phyloP scores from a whole-genome alignment of 2,113 vertebrate species.

The Urocynchramus pylzowi region DNA sequence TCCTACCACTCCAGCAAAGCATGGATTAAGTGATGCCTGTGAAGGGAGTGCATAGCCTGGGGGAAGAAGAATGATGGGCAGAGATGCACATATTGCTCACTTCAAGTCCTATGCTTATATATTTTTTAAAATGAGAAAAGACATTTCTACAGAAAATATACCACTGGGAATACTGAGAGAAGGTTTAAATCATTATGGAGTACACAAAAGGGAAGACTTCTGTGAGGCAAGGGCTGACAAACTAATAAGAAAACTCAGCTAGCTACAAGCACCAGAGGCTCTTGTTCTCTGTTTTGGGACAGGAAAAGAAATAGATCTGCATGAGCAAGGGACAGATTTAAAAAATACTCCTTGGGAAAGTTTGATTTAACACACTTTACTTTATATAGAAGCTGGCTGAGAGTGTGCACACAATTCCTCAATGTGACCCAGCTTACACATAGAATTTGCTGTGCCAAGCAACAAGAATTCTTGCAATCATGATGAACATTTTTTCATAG shows the following conservation, averaged over 20 bases:
- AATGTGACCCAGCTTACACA: background rate
- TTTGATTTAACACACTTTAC: background rate
- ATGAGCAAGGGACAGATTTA: background rate
- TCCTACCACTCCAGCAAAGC: background rate
- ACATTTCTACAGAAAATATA: background rate
- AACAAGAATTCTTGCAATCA: background rate
- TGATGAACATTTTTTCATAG: background rate
- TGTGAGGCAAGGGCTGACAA: background rate
- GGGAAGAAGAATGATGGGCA: background rate
- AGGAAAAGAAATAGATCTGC: background rate
- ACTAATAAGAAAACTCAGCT: conserved; percentile 3
- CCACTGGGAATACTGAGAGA: background rate
- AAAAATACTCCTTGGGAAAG: background rate
- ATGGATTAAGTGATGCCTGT: background rate
- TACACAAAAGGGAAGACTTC: background rate
- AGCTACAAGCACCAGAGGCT: background rate
- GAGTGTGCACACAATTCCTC: background rate
- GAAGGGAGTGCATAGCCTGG: background rate
- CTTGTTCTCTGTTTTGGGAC: background rate
- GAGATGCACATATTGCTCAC: background rate
- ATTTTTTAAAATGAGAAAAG: conserved; percentile 5
- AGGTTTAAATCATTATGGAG: background rate
- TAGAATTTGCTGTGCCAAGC: background rate
- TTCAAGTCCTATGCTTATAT: background rate
- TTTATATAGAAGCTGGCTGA: background rate